Conservation (phyloP, 2,113 vertebrate species). For the Gymnobelideus leadbeateri region DNA sequence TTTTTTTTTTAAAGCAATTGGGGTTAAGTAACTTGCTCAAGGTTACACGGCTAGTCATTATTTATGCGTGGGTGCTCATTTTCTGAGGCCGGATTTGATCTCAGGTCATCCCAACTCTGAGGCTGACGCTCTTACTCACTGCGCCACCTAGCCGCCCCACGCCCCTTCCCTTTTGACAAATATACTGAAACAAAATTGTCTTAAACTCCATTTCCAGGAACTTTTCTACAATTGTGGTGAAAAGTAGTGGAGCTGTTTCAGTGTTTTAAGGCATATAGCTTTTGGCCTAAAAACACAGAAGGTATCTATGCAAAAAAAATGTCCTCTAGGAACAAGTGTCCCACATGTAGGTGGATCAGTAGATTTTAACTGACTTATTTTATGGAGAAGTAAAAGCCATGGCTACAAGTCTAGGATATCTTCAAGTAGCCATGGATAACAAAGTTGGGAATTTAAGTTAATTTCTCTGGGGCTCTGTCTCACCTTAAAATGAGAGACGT, state of each 20-base stretch:
- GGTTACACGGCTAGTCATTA: too few species aligned
- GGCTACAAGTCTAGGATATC: neutral
- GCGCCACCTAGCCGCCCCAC: too few species aligned
- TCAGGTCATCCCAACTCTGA: too few species aligned
- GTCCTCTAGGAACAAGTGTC: neutral
- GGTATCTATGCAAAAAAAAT: neutral
- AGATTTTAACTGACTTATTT: neutral
- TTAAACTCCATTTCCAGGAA: slow-evolving; percentile 33
- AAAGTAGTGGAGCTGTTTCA: slow-evolving; percentile 6
- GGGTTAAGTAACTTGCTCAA: too few species aligned
- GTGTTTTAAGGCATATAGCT: slow-evolving; percentile 15
- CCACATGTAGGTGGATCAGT: neutral
- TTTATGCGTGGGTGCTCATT: too few species aligned
- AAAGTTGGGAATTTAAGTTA: neutral
- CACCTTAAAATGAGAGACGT: neutral
- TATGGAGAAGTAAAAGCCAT: too few species aligned
- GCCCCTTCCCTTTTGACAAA: too few species aligned
- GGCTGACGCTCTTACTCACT: too few species aligned
- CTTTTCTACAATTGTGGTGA: slow-evolving; percentile 1
- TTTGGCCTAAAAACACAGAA: slow-evolving; percentile 5
- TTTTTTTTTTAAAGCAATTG: too few species aligned
- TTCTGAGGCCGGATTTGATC: too few species aligned
- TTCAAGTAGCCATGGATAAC: neutral
- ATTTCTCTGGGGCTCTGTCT: neutral
- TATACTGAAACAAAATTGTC: neutral